A percentile compares a stretch with the other conserved stretches of the same genome.
Evolutionary conservation across 2,888 invertebrate genomes (phyloP).

Genomic region (Cephus pulcher): DNA sequence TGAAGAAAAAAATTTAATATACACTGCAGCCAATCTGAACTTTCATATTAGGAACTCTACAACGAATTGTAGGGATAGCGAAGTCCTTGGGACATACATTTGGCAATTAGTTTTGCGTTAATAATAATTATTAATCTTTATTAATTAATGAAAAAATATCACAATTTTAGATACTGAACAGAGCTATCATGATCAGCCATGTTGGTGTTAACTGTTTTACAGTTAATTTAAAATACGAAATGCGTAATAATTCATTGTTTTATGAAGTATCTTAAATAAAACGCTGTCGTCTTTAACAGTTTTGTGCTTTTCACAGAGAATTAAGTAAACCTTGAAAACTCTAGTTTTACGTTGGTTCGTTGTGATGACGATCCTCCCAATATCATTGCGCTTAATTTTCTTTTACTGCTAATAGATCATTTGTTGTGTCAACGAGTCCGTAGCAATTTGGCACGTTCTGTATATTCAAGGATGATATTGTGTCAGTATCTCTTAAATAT

Average conservation of each 20-base stretch:
- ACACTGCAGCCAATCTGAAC: neutral
- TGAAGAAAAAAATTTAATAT: neutral
- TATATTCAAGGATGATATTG: neutral
- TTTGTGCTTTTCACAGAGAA: neutral
- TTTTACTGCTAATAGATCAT: neutral
- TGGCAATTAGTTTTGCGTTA: neutral
- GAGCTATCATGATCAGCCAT: conserved; percentile 13
- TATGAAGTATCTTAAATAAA: neutral
- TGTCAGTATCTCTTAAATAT: neutral
- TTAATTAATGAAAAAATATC: conserved; percentile 31
- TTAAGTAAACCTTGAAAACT: neutral
- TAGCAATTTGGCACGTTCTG: neutral
- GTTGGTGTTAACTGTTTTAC: conserved; percentile 18
- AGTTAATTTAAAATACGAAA: conserved; percentile 17
- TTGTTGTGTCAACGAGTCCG: neutral
- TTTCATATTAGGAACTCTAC: neutral
- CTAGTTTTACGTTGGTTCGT: neutral
- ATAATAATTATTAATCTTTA: conserved; percentile 24
- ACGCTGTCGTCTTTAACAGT: neutral
- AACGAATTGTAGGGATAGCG: neutral
- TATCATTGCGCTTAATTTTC: neutral
- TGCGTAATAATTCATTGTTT: conserved; percentile 23
- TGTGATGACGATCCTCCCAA: neutral
- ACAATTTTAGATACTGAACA: conserved; percentile 25
- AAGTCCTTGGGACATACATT: neutral